Percentiles rank a stretch among this genome's conserved stretches.
These are phyloP conservation scores for Sarcoramphus papa DNA, from an alignment of 2,797 vertebrate genomes.

Conservation along the genomic window DNA sequence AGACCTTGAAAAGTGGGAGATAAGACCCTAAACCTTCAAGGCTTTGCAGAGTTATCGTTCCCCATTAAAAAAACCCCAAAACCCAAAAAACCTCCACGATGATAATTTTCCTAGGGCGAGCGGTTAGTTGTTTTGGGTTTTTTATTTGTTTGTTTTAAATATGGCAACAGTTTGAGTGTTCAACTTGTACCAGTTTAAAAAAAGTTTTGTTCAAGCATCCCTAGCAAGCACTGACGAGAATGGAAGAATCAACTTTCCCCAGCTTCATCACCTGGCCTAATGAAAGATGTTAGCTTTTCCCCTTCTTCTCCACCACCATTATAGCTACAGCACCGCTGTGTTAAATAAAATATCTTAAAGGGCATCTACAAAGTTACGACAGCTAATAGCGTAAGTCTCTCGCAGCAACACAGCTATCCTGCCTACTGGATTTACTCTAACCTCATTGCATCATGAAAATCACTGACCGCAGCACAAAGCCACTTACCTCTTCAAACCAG, in stretches of 20 bases:
- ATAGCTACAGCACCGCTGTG: neutral
- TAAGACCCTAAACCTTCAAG: neutral
- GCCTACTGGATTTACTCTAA: neutral
- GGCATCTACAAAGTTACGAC: neutral
- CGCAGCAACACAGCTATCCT: neutral
- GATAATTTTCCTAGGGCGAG: accelerated
- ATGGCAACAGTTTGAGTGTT: neutral
- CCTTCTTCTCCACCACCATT: neutral
- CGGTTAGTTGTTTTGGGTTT: neutral
- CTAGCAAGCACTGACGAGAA: neutral
- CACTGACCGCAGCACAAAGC: neutral
- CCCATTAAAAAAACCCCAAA: neutral
- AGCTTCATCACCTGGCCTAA: neutral
- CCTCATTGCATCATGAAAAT: neutral
- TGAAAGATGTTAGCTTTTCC: neutral
- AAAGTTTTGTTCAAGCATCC: neutral
- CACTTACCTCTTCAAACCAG: neutral
- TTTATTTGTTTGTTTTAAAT: neutral
- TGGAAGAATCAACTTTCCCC: neutral
- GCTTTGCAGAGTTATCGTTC: neutral
- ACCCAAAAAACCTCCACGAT: neutral
- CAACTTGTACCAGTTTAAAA: neutral
- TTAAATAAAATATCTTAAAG: neutral
- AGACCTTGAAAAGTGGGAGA: neutral
- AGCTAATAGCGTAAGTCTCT: neutral